Evolutionary conservation across 2,113 vertebrate species (phyloP).

Genomic region (Acrocephalus arundinaceus): DNA sequence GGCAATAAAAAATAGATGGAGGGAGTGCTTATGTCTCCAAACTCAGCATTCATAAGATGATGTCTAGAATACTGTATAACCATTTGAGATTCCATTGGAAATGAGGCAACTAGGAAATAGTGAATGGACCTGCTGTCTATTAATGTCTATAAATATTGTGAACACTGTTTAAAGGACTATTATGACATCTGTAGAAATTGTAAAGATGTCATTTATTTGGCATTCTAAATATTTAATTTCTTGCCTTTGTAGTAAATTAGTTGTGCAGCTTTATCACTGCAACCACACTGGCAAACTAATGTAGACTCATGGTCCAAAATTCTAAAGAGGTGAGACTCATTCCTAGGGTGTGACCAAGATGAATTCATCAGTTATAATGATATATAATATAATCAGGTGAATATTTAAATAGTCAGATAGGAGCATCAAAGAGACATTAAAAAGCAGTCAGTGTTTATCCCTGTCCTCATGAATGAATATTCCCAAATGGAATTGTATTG

Average conservation of each 20-base stretch:
- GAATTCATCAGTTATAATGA: background rate
- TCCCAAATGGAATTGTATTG: background rate
- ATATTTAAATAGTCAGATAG: background rate
- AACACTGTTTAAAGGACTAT: background rate
- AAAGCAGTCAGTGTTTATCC: background rate
- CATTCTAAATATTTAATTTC: background rate
- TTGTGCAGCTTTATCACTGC: background rate
- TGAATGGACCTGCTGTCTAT: background rate
- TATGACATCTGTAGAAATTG: background rate
- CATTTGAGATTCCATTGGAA: background rate
- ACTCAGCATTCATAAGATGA: background rate
- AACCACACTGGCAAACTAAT: background rate
- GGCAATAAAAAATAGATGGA: background rate
- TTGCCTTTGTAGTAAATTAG: background rate
- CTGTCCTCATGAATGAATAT: background rate
- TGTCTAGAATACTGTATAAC: background rate
- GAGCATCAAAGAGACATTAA: background rate
- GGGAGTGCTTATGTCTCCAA: background rate
- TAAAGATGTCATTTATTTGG: background rate
- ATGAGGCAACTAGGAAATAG: background rate
- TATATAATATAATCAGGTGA: background rate
- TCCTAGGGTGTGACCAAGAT: background rate
- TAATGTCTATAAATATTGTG: background rate
- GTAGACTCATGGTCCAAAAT: background rate
- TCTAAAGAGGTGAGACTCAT: background rate